Evolutionary conservation across 2,113 vertebrate genomes (phyloP).

Genomic region (mouse (Mus musculus)): GRCm39 chr17:66455501-66456000

Average conservation of each 20-base stretch:
- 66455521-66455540: neutral
- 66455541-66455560: neutral
- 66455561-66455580: no score
- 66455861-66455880: no score
- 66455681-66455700: constrained; percentile 94
- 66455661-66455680: constrained; percentile 95
- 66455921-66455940: neutral
- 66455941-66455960: neutral
- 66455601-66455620: neutral
- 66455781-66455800: constrained; percentile 94
- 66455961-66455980: neutral
- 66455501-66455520: neutral
- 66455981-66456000: neutral
- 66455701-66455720: constrained; percentile 97
- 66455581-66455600: accelerated
- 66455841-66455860: neutral
- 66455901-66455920: neutral
- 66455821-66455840: neutral
- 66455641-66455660: constrained; percentile 93
- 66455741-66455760: constrained; percentile 92
- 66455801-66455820: neutral
- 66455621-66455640: neutral
- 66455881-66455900: neutral
- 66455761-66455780: constrained; percentile 88
- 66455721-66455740: constrained; percentile 94